Conservation (phyloP, 2,888 invertebrate species). For the Schrankia costaestrigalis region DNA sequence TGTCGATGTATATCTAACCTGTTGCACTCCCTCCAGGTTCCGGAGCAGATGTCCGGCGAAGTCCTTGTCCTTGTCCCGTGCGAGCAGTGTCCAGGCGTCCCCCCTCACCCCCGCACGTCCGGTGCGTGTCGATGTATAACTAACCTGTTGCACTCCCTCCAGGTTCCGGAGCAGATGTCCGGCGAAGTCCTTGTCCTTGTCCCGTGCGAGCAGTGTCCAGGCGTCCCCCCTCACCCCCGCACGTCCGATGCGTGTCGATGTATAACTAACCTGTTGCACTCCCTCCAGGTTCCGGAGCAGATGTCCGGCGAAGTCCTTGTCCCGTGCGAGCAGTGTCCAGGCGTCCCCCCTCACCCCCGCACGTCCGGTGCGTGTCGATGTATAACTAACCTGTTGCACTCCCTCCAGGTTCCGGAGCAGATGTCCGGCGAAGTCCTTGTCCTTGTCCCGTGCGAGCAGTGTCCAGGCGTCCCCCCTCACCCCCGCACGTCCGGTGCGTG, state of each 20-base stretch:
- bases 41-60: conserved; percentile 98
- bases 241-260: no score
- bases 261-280: conserved; percentile 87
- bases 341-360: no score
- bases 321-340: no score
- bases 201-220: no score
- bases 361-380: no score
- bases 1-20: conserved; percentile 99
- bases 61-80: conserved; percentile 95
- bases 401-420: conserved; percentile 95
- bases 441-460: conserved; percentile 88
- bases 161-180: conserved; percentile 97
- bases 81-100: no score
- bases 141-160: conserved; percentile 98
- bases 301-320: conserved; percentile 98
- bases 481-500: conserved; percentile 91
- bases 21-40: conserved; percentile 97
- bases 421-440: conserved; percentile 97
- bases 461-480: conserved; percentile 83
- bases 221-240: no score
- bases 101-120: no score
- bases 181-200: conserved; percentile 98
- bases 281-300: conserved; percentile 95
- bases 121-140: conserved; percentile 99
- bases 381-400: conserved; percentile 87